Evolutionary conservation across 2,113 vertebrate genomes (phyloP).

Genomic region (Regulus satrapa): DNA sequence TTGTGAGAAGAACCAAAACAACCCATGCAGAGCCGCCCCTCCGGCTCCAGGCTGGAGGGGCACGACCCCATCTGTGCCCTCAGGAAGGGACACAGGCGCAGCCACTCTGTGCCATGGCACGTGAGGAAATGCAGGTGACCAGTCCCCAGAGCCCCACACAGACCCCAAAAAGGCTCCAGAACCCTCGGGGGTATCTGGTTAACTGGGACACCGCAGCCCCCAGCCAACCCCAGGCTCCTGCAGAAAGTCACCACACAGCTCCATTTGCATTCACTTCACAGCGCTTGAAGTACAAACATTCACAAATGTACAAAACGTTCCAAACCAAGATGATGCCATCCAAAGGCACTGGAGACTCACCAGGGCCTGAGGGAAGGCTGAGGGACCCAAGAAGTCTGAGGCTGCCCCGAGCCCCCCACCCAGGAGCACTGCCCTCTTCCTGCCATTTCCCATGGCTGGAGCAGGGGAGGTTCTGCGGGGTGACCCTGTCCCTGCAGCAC

Average conservation of each 20-base stretch:
- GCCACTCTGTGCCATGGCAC: fast-evolving
- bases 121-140: fast-evolving
- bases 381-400: background rate
- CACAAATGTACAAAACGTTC: background rate
- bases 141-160: background rate
- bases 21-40: fast-evolving
- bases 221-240: background rate
- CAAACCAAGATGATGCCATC: background rate
- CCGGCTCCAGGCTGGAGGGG: background rate
- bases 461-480: background rate
- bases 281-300: background rate
- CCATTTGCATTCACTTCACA: background rate
- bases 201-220: background rate
- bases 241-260: background rate
- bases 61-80: fast-evolving
- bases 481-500: background rate
- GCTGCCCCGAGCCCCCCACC: background rate
- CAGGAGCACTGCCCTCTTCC: too few relatives aligned
- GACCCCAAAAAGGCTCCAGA: background rate
- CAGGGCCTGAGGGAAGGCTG: background rate
- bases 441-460: too few relatives aligned
- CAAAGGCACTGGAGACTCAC: background rate
- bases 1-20: background rate
- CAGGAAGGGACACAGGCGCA: background rate
- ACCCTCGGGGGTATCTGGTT: background rate